Percentiles rank a stretch among this genome's conserved stretches.
Evolutionary conservation across 2,113 vertebrate genomes (phyloP).

Genomic region (Alaudala cheleensis): DNA sequence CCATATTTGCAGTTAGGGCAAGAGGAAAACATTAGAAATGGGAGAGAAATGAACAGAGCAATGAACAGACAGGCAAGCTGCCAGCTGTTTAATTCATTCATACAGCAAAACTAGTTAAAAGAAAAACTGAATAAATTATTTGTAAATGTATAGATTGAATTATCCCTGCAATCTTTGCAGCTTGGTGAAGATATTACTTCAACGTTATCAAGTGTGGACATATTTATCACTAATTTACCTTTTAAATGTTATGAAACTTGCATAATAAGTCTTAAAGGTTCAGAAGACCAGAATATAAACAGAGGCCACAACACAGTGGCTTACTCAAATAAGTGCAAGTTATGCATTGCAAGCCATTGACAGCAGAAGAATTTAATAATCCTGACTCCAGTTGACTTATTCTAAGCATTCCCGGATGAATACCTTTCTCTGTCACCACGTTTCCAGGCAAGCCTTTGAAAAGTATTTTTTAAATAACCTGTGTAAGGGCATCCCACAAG

Average conservation of each 20-base stretch:
- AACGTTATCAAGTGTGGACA: not conserved
- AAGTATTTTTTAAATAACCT: conserved; percentile 5
- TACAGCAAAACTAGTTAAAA: conserved; percentile 42
- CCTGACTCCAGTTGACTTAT: conserved; percentile 43
- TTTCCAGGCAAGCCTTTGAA: conserved; percentile 44
- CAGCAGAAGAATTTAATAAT: conserved; percentile 50
- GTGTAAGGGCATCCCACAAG: not conserved
- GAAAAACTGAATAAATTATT: conserved; percentile 61
- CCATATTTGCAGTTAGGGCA: not conserved
- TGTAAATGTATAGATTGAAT: conserved; percentile 58
- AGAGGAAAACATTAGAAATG: not conserved
- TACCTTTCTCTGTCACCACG: conserved; percentile 24
- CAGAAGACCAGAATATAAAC: conserved; percentile 26
- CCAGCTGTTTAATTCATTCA: conserved; percentile 54
- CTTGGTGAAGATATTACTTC: conserved; percentile 27
- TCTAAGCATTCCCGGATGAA: conserved; percentile 54
- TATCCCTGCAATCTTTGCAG: conserved; percentile 35
- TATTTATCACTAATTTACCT: conserved; percentile 58
- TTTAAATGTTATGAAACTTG: conserved; percentile 47
- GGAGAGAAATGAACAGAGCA: not conserved
- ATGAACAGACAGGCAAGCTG: conserved; percentile 41
- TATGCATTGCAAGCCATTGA: conserved; percentile 10
- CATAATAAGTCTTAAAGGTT: conserved; percentile 28
- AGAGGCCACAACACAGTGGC: not conserved
- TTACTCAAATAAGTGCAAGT: conserved; percentile 26